Evolutionary conservation across 2,797 vertebrate genomes (phyloP).

Genomic region (Aeoliscus strigatus): DNA sequence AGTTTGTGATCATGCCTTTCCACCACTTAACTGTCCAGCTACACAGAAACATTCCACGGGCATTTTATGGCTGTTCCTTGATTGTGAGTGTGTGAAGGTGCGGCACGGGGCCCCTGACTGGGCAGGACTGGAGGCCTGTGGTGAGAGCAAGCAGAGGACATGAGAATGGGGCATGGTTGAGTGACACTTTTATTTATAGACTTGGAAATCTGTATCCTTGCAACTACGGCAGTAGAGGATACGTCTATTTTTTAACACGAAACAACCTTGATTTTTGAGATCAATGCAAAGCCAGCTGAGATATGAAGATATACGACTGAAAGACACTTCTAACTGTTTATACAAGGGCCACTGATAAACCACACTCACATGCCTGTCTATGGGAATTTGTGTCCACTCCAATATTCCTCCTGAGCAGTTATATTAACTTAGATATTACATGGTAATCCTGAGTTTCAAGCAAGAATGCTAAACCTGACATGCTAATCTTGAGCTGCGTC

Average conservation of each 20-base stretch:
- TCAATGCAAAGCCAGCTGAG: slow-evolving; percentile 41
- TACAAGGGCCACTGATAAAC: too few species aligned
- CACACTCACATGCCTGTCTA: too few species aligned
- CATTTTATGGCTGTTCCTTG: slow-evolving; percentile 53
- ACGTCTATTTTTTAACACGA: slow-evolving; percentile 63
- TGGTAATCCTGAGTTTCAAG: slow-evolving; percentile 31
- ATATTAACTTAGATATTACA: slow-evolving; percentile 25
- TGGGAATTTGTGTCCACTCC: slow-evolving; percentile 26
- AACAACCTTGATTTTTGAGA: slow-evolving; percentile 48
- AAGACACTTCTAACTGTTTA: too few species aligned
- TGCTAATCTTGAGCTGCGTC: slow-evolving; percentile 51
- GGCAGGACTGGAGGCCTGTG: slow-evolving; percentile 49
- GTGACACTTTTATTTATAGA: slow-evolving; percentile 68
- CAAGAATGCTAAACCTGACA: slow-evolving; percentile 35
- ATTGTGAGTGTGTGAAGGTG: slow-evolving; percentile 63
- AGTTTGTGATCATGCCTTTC: slow-evolving; percentile 61
- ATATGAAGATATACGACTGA: too few species aligned
- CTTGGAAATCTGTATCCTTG: slow-evolving; percentile 59
- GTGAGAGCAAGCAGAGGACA: slow-evolving; percentile 72
- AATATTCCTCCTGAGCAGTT: slow-evolving; percentile 20
- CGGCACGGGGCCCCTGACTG: slow-evolving; percentile 44
- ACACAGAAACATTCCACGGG: slow-evolving; percentile 56
- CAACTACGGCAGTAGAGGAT: slow-evolving; percentile 58
- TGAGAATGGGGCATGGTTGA: slow-evolving; percentile 68
- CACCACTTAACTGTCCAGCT: slow-evolving; percentile 46